Conservation (phyloP, 2,113 vertebrate species). For the Aegithalos caudatus region DNA sequence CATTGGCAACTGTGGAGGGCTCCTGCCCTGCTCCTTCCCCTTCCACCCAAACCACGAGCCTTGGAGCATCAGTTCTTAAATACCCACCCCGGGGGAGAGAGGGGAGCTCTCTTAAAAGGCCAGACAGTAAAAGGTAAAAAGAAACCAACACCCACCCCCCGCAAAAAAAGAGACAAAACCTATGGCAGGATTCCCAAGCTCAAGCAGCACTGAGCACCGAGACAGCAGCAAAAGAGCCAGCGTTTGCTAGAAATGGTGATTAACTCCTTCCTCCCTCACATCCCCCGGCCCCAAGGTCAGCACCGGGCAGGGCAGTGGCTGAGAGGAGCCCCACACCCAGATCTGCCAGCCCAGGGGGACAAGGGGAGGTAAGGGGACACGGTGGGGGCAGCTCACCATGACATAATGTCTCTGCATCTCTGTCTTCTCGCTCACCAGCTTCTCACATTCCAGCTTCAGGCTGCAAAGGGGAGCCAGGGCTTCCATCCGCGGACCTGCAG, state of each 20-base stretch:
- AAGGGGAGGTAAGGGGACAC: background rate
- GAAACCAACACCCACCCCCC: background rate
- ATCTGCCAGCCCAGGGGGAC: accelerated
- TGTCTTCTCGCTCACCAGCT: slow-evolving; percentile 79
- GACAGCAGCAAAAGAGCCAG: background rate
- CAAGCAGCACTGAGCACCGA: background rate
- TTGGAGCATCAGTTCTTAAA: background rate
- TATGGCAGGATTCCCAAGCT: background rate
- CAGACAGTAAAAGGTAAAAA: background rate
- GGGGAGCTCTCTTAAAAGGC: background rate
- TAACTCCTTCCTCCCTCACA: background rate
- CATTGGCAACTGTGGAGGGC: accelerated
- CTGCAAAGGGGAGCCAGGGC: slow-evolving; percentile 13
- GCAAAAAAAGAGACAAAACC: background rate
- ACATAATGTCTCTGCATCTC: slow-evolving; percentile 83
- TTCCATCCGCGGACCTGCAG: accelerated
- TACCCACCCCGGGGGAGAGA: background rate
- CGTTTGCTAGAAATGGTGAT: background rate
- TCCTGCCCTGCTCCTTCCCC: background rate
- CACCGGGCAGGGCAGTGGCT: background rate
- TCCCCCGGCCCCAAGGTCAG: background rate
- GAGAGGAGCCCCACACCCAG: background rate
- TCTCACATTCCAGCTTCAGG: slow-evolving; percentile 82
- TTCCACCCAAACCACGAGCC: background rate
- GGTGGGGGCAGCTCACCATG: slow-evolving; percentile 70